A percentile compares a stretch with the other conserved stretches of the same genome.
These are phyloP conservation scores for Percina caprodes DNA, from an alignment of 2,113 vertebrate genomes.

Conservation along the genomic window DNA sequence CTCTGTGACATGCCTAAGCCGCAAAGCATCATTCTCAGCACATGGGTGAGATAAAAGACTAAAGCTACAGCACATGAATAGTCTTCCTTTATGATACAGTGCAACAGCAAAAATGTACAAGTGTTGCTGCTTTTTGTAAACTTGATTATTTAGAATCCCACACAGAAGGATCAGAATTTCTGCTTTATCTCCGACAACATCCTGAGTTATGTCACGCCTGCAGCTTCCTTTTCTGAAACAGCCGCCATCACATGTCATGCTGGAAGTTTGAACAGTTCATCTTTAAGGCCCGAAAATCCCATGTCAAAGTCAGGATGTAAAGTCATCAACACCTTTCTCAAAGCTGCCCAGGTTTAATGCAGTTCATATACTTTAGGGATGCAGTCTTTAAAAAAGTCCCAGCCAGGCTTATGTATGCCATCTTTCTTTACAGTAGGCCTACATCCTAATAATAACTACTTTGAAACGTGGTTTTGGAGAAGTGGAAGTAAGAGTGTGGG, in stretches of 20 bases:
- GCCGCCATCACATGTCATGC: neutral
- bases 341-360: no score
- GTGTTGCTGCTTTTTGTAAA: neutral
- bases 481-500: neutral
- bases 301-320: neutral
- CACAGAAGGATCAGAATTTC: neutral
- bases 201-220: neutral
- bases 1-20: conserved; percentile 15
- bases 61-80: neutral
- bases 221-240: neutral
- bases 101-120: neutral
- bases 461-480: neutral
- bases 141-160: neutral
- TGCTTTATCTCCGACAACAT: neutral
- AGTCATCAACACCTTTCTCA: neutral
- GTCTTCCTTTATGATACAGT: neutral
- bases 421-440: neutral
- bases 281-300: neutral
- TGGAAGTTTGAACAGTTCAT: neutral
- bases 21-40: conserved; percentile 1
- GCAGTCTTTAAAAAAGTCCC: neutral
- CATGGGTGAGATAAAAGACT: neutral
- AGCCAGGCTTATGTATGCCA: neutral
- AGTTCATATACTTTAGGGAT: no score
- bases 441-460: neutral